Base-by-base conservation (phyloP, 2,888 invertebrate species). In the Cerceris rybyensis region DNA sequence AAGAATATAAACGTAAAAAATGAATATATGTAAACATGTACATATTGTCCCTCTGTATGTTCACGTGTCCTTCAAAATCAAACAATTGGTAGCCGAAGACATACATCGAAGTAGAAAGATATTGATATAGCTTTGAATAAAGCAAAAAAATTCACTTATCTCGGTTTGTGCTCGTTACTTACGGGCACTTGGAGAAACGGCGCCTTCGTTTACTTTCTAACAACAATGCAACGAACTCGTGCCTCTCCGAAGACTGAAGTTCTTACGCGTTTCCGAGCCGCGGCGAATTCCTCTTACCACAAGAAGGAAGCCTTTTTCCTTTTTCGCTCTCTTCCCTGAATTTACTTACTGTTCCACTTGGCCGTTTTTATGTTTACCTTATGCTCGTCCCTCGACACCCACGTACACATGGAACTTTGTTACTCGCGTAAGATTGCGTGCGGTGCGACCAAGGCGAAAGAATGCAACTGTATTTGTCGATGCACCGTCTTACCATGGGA, bases 271-370 rank as follows among this genome's bases (percentile, higher is more conserved):
- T 61, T 49, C 65, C 70, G 4, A 28, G 70, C 59, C 58, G 16
- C 59, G 64, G 52, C 46, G 72, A 4, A 28, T 28, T 28, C 28
- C 28, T 70, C 59, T 49, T 75, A 65, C 64, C 82, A 70, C 68
- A 70, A 70, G 70, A 80, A 66, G 76, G 78, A 81, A 80, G 81
- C 78, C 82, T 81, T 81, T 71, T 73, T 28, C 28, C 28, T 28
- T 63, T 78, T 73, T 70, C 78, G 64, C 67, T 66, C 43, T 63
- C 72, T 68, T 61, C 58, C 55, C 59, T 63, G 69, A 68, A 78
- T 81, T 81, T 75, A 77, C 81, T 77, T 78, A 78, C 69, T 77
- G 81, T 77, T 78, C 78, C 77, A 74, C 75, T 75, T 80, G 41
- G 60, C 52, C 74, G 64, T 81, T 81, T 81, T 80, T 70, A 69